Evolutionary conservation across 2,113 vertebrate species (phyloP).

Genomic region (Macaca nemestrina): DNA sequence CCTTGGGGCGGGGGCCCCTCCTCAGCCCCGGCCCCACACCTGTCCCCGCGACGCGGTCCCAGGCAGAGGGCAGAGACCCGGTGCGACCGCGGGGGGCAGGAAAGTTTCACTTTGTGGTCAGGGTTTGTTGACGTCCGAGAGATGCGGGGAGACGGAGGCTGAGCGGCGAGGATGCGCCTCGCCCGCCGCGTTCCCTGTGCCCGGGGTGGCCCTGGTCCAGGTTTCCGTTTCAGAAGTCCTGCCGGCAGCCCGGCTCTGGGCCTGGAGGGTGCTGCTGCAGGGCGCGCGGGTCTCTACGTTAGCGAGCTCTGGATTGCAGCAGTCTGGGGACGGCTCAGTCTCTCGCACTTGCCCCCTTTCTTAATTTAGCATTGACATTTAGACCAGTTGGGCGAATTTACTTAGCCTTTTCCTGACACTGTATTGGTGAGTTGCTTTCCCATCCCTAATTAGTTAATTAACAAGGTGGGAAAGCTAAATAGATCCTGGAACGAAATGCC

Average conservation of each 20-base stretch:
- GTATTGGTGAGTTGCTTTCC: conserved; percentile 55
- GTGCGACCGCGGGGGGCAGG: background rate
- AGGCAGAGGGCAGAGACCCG: background rate
- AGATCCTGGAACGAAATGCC: conserved; percentile 35
- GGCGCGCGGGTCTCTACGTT: background rate
- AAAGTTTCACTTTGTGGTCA: conserved; percentile 75
- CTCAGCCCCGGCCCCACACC: conserved; percentile 24
- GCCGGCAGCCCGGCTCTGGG: conserved; percentile 17
- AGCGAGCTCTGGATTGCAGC: conserved; percentile 23
- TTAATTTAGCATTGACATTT: conserved; percentile 60
- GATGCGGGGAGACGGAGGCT: conserved; percentile 36
- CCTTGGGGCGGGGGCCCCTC: background rate
- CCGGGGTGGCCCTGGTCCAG: conserved; percentile 62
- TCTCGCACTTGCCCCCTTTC: background rate
- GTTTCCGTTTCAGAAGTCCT: conserved; percentile 55
- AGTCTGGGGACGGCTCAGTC: background rate
- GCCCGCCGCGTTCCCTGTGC: conserved; percentile 20
- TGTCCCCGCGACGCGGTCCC: background rate
- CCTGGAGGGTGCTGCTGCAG: conserved; percentile 38
- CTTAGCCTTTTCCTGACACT: conserved; percentile 51
- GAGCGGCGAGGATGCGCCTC: conserved; percentile 56
- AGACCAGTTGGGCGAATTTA: conserved; percentile 51
- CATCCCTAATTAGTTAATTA: conserved; percentile 62
- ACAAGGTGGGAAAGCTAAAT: conserved; percentile 55
- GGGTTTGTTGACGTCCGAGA: conserved; percentile 66